Evolutionary conservation across 2,888 invertebrate species (phyloP).

Genomic region (Dicyrtoma fusca): DNA sequence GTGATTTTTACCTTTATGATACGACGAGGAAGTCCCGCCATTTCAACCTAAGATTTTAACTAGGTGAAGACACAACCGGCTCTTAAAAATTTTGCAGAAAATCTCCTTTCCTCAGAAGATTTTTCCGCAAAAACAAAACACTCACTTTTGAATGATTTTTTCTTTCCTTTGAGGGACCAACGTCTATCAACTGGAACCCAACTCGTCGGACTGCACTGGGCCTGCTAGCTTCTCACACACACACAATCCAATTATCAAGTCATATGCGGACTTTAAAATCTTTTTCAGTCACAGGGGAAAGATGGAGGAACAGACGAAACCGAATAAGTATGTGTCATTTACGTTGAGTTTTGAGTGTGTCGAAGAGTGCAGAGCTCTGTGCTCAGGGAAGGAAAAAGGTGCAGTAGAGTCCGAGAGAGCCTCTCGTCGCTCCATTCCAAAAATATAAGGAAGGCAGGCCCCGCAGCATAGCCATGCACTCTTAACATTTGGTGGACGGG

Average conservation of each 20-base stretch:
- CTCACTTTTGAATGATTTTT: conserved; percentile 1
- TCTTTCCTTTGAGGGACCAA: background rate
- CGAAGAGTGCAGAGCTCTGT: background rate
- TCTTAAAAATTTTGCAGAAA: conserved; percentile 18
- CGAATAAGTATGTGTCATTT: background rate
- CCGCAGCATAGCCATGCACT: too few relatives aligned
- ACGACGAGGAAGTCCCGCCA: conserved; percentile 56
- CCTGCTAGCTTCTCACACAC: too few relatives aligned
- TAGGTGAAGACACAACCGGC: conserved; percentile 35
- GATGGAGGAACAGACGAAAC: conserved; percentile 21
- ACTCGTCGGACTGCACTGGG: background rate
- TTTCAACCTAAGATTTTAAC: conserved; percentile 35
- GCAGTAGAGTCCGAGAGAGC: too few relatives aligned
- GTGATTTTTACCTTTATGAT: conserved; percentile 56
- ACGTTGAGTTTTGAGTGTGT: conserved; percentile 6
- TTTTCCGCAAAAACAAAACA: conserved; percentile 17
- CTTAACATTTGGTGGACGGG: too few relatives aligned
- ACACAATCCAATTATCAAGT: background rate
- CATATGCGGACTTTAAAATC: background rate
- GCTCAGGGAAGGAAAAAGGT: background rate
- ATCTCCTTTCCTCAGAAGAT: conserved; percentile 30
- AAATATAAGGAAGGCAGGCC: too few relatives aligned
- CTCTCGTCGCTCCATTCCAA: too few relatives aligned
- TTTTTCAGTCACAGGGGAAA: conserved; percentile 20
- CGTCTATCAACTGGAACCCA: background rate